Base-by-base conservation (phyloP, 2,797 vertebrate species). In the Perodicticus potto region DNA sequence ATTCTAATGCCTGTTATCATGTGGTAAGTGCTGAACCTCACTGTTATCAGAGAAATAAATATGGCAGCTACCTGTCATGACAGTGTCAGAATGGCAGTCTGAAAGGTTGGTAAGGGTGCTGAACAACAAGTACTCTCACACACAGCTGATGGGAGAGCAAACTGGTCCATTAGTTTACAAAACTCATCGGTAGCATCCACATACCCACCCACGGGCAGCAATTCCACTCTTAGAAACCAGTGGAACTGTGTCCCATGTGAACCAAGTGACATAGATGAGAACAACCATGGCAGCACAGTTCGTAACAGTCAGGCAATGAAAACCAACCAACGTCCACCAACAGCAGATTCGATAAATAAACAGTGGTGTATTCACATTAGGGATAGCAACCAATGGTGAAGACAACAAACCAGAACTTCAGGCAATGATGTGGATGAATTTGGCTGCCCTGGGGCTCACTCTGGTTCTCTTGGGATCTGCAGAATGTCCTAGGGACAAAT, bases 231-330 rank as follows among this genome's bases (percentile, higher is more conserved):
- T 5, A 16, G 27, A 73, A 87, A 25, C 53, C 40, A 23, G 23
- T 17, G 20, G 73, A 61, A 61, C 67, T 43, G 69, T 23, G 67
- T 37, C 9, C 23, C 34, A 3, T 2, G 37, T 22, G 61, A 83
- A 32, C n/a, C 29, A 40, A 70, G 72, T 5, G 83, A 37, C 14
- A 2, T 22, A 20, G 29, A 25, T 1, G 27, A 72, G 49, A 55
- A 23, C 1, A 22, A 27, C 32, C n/a, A 5, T 3, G 23, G 72
- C 23, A 29, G 53, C 0, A 2, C 17, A 34, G 40, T 17, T 7
- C 8, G 23, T 63, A 49, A 83, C 1, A 23, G 32, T 4, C 23
- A 32, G n/a, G 69, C 55, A 22, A 4, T 0, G 27, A 53, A 10
- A 85, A 72, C 16, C 63, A 82, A 49, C n/a, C 73, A 83, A 43